Base-by-base conservation (phyloP, 2,113 vertebrate species). In the Corapipo altera region DNA sequence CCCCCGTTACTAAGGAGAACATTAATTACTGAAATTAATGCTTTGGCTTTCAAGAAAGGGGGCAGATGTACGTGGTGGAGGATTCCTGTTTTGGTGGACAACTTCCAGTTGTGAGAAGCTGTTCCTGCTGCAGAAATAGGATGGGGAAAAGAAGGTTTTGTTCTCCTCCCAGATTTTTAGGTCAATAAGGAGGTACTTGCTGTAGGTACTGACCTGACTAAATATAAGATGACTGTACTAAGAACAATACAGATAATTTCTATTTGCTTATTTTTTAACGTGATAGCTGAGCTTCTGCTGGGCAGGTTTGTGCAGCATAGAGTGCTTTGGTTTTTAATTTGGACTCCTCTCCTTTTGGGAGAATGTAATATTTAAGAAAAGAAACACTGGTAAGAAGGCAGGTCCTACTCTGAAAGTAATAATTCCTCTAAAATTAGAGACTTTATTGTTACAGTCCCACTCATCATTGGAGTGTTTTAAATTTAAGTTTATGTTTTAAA, bases 101-200 rank as follows among this genome's bases (percentile, higher is more conserved):
- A 4, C 15, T 80, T 43, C 3, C 21, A 5, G 0, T 17, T 58
- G 54, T 12, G 33, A 46, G n/a, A 52, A 16, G 19, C 22, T 12
- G 16, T 67, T 88, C 19, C 51, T 58, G 32, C 16, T 41, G 28
- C 32, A 66, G 51, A 37, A 81, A 37, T 32, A 13, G 0, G 15
- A 6, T 18, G 17, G 39, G 17, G 44, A 49, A 69, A 80, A 76
- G 12, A 41, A 64, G 17, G 12, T 22, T 21, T 10, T 83, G 48
- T 62, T 61, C 8, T 73, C 8, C 12, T 43, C 51, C 23, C 18
- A 73, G 3, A 15, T 13, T 43, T 5, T 69, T 43, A 17, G 58
- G 39, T 49, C 67, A 52, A 0, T 35, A 28, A 89, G 27, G 30
- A 79, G 19, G 15, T 41, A 12, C 27, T 33, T 55, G 22, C 23